A percentile compares a stretch with the other conserved stretches of the same genome.
Evolutionary conservation across 2,797 vertebrate genomes (phyloP).

Genomic region (Tympanoctomys barrerae): DNA sequence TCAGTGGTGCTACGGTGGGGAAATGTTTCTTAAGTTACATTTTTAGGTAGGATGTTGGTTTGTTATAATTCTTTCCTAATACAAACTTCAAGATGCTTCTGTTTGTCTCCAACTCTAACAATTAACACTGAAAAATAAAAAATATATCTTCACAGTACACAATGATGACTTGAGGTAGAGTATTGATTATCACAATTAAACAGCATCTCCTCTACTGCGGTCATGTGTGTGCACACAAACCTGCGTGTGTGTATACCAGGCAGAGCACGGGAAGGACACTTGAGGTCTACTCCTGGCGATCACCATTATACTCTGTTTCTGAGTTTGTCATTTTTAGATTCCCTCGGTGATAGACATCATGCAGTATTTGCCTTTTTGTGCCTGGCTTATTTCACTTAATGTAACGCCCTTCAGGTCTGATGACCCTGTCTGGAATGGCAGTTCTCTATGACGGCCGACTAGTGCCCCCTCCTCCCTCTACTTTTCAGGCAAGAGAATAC

Average conservation of each 20-base stretch:
- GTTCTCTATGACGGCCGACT: not conserved
- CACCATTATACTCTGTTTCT: not conserved
- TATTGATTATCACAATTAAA: not conserved
- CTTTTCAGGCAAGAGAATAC: conserved; percentile 9
- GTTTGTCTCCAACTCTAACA: not conserved
- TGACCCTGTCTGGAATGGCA: not conserved
- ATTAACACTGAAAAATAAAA: not conserved
- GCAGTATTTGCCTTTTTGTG: not conserved
- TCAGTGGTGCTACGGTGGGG: not conserved
- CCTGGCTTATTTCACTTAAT: not conserved
- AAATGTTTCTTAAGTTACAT: not conserved
- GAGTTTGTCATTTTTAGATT: not conserved
- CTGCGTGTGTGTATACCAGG: no score
- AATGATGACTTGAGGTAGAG: not conserved
- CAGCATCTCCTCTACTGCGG: not conserved
- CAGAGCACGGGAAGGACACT: not conserved
- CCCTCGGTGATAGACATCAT: not conserved
- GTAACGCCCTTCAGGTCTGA: not conserved
- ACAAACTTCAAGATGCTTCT: not conserved
- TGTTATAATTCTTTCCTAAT: not conserved
- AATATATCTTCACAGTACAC: not conserved
- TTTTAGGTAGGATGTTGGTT: not conserved
- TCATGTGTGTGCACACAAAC: not conserved
- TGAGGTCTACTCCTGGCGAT: not conserved
- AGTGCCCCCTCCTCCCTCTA: not conserved